Evolutionary conservation across 1,140 invertebrate genomes (phyloP).

Genomic region (Oryctes rhinoceros): DNA sequence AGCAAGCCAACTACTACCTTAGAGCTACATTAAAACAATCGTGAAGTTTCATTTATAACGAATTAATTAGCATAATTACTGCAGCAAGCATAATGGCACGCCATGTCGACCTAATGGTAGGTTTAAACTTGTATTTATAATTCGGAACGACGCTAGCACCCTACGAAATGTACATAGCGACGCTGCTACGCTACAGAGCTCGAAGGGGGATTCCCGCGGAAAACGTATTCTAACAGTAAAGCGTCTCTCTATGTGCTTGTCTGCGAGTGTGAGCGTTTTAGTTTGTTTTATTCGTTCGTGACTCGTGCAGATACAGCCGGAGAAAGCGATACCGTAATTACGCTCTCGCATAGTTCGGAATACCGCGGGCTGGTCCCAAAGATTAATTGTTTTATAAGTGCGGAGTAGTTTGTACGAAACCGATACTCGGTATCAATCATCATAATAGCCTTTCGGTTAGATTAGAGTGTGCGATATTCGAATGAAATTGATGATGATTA

Average conservation of each 20-base stretch:
- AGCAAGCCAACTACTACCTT: too few species aligned
- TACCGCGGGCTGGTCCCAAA: background rate
- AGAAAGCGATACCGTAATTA: background rate
- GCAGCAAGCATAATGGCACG: background rate
- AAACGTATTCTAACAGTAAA: background rate
- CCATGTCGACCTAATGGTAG: too few species aligned
- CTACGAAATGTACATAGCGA: too few species aligned
- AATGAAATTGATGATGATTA: too few species aligned
- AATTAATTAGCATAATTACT: constrained; percentile 11
- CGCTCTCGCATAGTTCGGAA: background rate
- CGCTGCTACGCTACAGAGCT: too few species aligned
- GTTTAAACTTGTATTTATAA: too few species aligned
- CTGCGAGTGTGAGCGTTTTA: background rate
- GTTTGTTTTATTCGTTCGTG: constrained; percentile 5
- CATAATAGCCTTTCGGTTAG: background rate
- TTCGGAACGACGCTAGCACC: too few species aligned
- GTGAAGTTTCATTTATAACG: background rate
- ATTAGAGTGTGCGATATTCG: background rate
- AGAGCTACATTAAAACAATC: background rate
- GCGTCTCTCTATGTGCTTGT: background rate
- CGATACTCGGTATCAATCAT: constrained; percentile 18
- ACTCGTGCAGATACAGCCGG: background rate
- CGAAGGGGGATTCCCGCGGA: too few species aligned
- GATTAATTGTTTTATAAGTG: constrained; percentile 22
- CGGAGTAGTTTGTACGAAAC: constrained; percentile 5